Base-by-base conservation (phyloP, 1,140 invertebrate species). In the Drosophila setifemur region DNA sequence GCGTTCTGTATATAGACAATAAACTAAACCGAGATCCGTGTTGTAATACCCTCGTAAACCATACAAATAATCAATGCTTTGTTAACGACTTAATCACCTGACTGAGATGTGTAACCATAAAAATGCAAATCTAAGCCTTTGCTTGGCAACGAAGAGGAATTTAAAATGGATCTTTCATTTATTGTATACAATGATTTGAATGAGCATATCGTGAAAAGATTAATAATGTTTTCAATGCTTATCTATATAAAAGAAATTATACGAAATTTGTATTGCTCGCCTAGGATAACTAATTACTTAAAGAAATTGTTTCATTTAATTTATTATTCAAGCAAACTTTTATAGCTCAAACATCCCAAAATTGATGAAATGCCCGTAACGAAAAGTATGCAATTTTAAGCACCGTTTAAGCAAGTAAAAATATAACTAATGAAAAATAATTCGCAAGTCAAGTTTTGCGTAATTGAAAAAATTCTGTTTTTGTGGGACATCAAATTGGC, bases 81-180 rank as follows among this genome's bases (percentile, higher is more conserved):
- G 37, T 70, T 70, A 60, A 71, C 67, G 67, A 71, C 67, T 60
- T 71, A 50, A 71, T 70, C 40, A 29, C 40, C 44, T 60, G 53
- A 49, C 67, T 53, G 16, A 70, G 67, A 70, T 50, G 26, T 50
- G 29, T 29, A 70, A 31, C 43, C 9, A 70, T 70, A 68, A 52
- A 68, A 69, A 68, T 45, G 50, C 42, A 69, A 69, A 68, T 25
- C 25, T 28, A 43, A 55, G 14, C 8, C 43, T 37, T 50, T 1
- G 25, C 35, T n/a, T 11, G 44, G 18, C 21, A 35, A 14, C 29
- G 16, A 23, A 9, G 11, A 42, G 39, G 39, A 31, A 58, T 49
- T 31, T 18, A 12, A 39, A 70, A 50, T 29, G 16, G 66, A 53
- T 57, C 2, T 35, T 23, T 1, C n/a, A 2, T 9, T 1, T 44